Evolutionary conservation across 1,140 invertebrate genomes (phyloP), one percentile per base, ranked within the genome.

Genomic region (Trichonephila clavipes): DNA sequence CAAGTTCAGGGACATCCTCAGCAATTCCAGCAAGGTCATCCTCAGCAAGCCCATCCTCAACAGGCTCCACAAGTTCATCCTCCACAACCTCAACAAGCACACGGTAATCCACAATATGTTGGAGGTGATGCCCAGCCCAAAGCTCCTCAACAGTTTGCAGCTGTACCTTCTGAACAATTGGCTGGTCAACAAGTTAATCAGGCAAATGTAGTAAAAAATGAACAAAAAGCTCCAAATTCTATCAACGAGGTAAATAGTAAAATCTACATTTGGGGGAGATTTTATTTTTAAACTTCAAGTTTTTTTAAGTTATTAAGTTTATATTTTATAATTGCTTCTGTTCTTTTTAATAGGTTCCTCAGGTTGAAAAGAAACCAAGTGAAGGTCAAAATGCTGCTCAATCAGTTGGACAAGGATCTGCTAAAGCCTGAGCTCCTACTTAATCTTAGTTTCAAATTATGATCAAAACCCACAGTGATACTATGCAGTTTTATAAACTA

Each of bases 101-200:
- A 93, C 1, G 40, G n/a, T 51, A 94, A 94, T 16, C 81, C 92
- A 44, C 89, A 86, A n/a, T 94, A 94, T 62, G 92, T 90, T 44
- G 91, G 87, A 93, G 90, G 87, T 51, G 18, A 90, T 85, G 44
- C 61, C 58, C 89, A 64, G 24, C 88, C 88, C 10, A 18, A 72
- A 86, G 24, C 14, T 40, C 88, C 28, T 59, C 69, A 91, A n/a
- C 88, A 88, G 51, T 77, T 59, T 59, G 82, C 19, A 40, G 21
- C 59, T 62, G 93, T 28, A n/a, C 77, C 62, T 72, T 94, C 95
- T 59, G 94, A 66, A 94, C 95, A 88, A 61, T 90, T 24, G 94
- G 90, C 69, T 90, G 7, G 24, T 24, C 28, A 28, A 24, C 88
- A 90, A 69, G 81, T 85, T 24, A 58, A 4, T 14, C 66, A 81